Conservation (phyloP, 1,140 invertebrate species). For the Zaprionus davidi region DNA sequence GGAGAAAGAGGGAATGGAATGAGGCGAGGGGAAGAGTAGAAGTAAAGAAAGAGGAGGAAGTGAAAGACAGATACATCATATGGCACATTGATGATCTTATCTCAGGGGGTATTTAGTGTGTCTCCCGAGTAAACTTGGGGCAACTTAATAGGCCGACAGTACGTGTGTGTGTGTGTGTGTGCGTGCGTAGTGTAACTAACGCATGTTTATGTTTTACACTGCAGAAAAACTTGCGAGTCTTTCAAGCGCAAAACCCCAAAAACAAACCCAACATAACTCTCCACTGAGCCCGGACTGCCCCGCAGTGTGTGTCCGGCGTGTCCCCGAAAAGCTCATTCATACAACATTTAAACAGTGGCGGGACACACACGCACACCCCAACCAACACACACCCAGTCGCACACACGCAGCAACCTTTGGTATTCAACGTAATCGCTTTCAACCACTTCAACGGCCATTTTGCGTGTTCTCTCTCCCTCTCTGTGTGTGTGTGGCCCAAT, state of each 20-base stretch:
- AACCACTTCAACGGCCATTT: conserved; percentile 82
- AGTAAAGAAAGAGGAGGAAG: not conserved
- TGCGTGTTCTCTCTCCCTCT: conserved; percentile 48
- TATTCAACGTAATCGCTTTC: conserved; percentile 81
- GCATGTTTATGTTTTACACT: conserved; percentile 66
- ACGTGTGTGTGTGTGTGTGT: not conserved
- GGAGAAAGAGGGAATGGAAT: too few species aligned
- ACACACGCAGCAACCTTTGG: conserved; percentile 66
- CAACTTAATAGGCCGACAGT: not conserved
- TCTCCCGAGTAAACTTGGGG: conserved; percentile 21
- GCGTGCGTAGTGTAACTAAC: conserved; percentile 51
- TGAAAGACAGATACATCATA: not conserved
- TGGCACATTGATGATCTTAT: conserved; percentile 24
- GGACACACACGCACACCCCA: conserved; percentile 43
- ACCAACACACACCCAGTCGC: conserved; percentile 26
- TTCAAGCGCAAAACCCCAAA: conserved; percentile 44
- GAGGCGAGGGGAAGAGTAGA: too few species aligned
- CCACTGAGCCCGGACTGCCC: not conserved
- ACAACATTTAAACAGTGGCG: conserved; percentile 71
- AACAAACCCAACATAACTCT: conserved; percentile 18
- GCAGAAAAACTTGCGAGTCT: conserved; percentile 35
- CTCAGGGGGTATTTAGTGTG: conserved; percentile 41
- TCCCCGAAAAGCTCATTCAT: conserved; percentile 74
- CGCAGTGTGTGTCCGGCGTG: conserved; percentile 34
- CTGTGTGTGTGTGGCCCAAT: conserved; percentile 49